Conservation (phyloP, 2,888 invertebrate genomes). For the Reticulitermes lucifugus region DNA sequence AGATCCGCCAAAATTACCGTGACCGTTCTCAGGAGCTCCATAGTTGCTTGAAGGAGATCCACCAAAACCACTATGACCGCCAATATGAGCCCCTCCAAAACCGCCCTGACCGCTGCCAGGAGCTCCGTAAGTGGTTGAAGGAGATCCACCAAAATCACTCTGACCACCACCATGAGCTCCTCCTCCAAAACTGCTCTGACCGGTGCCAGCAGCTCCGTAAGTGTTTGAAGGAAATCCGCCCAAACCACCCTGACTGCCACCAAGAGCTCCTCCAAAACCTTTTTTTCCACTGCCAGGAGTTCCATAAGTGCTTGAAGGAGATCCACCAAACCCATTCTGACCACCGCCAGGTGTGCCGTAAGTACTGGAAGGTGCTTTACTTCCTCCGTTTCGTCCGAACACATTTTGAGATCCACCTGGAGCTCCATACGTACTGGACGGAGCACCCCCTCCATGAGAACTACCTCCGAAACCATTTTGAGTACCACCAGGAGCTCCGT, state of each 20-base stretch:
- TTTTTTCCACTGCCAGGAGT: slow-evolving; percentile 38
- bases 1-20: slow-evolving; percentile 17
- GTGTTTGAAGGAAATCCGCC: slow-evolving; percentile 47
- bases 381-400: slow-evolving; percentile 15
- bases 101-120: slow-evolving; percentile 36
- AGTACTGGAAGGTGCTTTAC: slow-evolving; percentile 14
- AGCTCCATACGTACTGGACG: slow-evolving; percentile 49
- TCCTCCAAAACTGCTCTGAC: slow-evolving; percentile 1
- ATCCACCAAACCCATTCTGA: slow-evolving; percentile 20
- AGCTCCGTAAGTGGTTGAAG: slow-evolving; percentile 48
- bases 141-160: slow-evolving; percentile 31
- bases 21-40: slow-evolving; percentile 35
- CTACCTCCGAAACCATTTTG: slow-evolving; percentile 33
- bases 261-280: slow-evolving; percentile 38
- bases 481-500: slow-evolving; percentile 47
- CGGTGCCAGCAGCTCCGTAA: slow-evolving; percentile 44
- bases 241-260: slow-evolving; percentile 8
- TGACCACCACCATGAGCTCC: slow-evolving; percentile 38
- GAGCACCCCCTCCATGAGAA: not conserved
- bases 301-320: slow-evolving; percentile 49
- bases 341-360: slow-evolving; percentile 40
- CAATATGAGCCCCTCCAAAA: slow-evolving; percentile 29
- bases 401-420: slow-evolving; percentile 42
- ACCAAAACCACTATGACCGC: slow-evolving; percentile 40
- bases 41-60: slow-evolving; percentile 40